These are phyloP conservation scores for Numida meleagris DNA, from an alignment of 2,113 vertebrate species.

Conservation along the genomic window DNA sequence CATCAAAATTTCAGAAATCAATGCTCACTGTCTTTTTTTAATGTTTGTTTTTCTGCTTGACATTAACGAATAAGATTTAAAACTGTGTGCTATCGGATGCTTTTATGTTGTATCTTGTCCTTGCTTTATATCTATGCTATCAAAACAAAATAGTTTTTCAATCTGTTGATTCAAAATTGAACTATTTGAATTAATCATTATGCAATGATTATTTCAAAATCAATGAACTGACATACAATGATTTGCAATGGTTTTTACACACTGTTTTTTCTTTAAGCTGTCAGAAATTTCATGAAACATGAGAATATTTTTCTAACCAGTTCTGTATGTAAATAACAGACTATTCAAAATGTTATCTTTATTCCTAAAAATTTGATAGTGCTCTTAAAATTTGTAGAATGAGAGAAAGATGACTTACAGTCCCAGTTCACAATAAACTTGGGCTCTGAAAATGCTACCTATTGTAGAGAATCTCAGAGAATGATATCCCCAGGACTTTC, in stretches of 20 bases:
- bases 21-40: background rate
- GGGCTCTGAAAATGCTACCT: background rate
- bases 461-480: background rate
- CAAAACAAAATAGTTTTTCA: background rate
- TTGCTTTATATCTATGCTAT: background rate
- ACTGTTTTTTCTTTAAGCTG: background rate
- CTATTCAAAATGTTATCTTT: background rate
- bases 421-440: background rate
- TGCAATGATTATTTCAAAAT: background rate
- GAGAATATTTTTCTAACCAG: background rate
- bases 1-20: background rate
- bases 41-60: background rate
- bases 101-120: background rate
- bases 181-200: background rate
- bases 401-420: background rate
- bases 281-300: background rate
- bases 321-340: background rate
- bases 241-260: background rate
- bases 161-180: background rate
- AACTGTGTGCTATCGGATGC: background rate
- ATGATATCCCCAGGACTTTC: background rate
- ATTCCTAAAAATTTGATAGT: background rate
- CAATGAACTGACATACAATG: background rate
- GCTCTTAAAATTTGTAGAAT: background rate
- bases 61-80: background rate